These are phyloP conservation scores for Drosophila phalerata DNA, from an alignment of 2,888 invertebrate genomes.

Conservation along the genomic window DNA sequence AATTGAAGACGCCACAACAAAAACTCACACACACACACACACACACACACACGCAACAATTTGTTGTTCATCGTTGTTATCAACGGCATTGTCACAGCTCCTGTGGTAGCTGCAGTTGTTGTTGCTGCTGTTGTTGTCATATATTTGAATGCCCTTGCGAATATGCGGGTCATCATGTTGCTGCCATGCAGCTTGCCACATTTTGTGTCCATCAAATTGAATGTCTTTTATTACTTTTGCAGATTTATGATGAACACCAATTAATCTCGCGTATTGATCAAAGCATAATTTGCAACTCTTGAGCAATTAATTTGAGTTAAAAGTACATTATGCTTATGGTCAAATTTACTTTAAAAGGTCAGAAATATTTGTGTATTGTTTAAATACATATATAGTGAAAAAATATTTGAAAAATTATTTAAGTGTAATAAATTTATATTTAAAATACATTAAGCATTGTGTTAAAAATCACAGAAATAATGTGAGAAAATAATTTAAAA, in stretches of 20 bases:
- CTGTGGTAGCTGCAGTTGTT: conserved; percentile 47
- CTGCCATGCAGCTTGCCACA: conserved; percentile 18
- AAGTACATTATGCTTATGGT: background rate
- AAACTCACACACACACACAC: conserved; percentile 44
- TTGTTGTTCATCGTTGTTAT: conserved; percentile 49
- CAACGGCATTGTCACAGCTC: conserved; percentile 60
- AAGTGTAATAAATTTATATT: background rate
- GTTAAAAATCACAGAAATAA: background rate
- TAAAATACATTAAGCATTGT: background rate
- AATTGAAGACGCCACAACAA: conserved; percentile 68
- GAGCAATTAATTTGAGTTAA: background rate
- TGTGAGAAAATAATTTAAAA: background rate
- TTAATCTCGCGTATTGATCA: background rate
- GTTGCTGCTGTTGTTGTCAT: conserved; percentile 40
- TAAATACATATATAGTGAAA: too few species aligned
- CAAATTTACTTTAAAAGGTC: too few species aligned
- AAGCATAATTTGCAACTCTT: background rate
- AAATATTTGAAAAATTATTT: too few species aligned
- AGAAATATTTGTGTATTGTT: too few species aligned
- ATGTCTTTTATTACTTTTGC: background rate
- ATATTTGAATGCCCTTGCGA: conserved; percentile 44
- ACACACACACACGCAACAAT: conserved; percentile 27
- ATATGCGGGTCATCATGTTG: conserved; percentile 12
- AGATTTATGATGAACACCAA: conserved; percentile 2
- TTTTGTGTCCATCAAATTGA: conserved; percentile 13